Base-by-base conservation (phyloP, 1,140 invertebrate genomes). In the Zaprionus lachaisei region DNA sequence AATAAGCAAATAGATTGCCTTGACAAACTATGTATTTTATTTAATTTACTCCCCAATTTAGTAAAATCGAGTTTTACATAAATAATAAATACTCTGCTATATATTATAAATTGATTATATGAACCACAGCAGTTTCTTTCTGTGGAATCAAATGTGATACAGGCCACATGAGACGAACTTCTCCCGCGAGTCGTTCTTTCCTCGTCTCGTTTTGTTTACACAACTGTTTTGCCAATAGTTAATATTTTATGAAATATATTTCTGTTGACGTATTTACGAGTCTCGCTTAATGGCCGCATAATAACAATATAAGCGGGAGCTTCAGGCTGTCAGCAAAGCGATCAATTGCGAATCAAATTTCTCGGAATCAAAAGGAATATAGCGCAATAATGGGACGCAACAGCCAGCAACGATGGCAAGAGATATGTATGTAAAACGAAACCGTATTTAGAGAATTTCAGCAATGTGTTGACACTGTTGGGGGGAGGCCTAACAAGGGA, bases 331-430 rank as follows among this genome's bases (percentile, higher is more conserved):
- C 72, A 74, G 44, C 72, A 24, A 4, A 12, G 51, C 66, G 20
- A 70, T 74, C 58, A 63, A 70, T 74, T 62, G 58, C 28, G 61
- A 62, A 70, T 69, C 57, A 73, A 67, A 26, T 51, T 72, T 17
- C 31, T 38, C 24, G 15, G 57, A 68, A 49, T 38, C 51, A 56
- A 56, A 24, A 31, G 24, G 38, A 66, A 44, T 66, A 31, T 56
- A 6, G 41, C 44, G 24, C 61, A 24, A 63, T 44, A 63, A 51
- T 63, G 34, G 44, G 20, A 38, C 20, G 38, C 14, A 17, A 47
- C 20, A 47, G 31, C 31, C 9, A 11, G 9, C 31, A 34, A 34
- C 31, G 31, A 34, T 34, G 31, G 41, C 41, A 49, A 49, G 47
- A 26, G 60, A 15, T 22, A 60, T 24, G 41, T 7, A 41, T 41